Evolutionary conservation across 2,113 vertebrate species (phyloP).

Genomic region (Lampris megalopsis): DNA sequence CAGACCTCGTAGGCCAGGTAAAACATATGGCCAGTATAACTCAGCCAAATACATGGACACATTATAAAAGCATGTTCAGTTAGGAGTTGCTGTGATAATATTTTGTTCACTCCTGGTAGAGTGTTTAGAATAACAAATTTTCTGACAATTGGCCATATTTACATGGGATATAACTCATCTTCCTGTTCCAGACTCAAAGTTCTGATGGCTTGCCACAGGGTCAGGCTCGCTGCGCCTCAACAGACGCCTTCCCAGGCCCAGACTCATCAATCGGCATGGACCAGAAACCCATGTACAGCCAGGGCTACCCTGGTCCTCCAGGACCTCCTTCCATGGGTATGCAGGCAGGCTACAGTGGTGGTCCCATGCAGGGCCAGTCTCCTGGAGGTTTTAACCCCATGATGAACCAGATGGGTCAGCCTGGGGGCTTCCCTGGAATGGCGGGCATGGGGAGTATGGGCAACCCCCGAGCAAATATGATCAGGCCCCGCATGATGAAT

Average conservation of each 20-base stretch:
- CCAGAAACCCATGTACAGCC: conserved; percentile 90
- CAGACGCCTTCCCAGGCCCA: conserved; percentile 88
- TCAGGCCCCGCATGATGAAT: conserved; percentile 89
- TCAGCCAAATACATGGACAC: background rate
- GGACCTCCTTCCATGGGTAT: conserved; percentile 85
- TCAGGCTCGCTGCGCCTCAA: conserved; percentile 53
- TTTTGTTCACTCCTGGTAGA: background rate
- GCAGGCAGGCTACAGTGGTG: conserved; percentile 83
- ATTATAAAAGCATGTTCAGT: background rate
- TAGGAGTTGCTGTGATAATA: background rate
- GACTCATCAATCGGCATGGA: conserved; percentile 89
- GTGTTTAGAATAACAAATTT: background rate
- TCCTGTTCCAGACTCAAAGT: conserved; percentile 52
- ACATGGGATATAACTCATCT: background rate
- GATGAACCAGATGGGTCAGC: conserved; percentile 78
- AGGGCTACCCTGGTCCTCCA: conserved; percentile 87
- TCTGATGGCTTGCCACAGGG: conserved; percentile 60
- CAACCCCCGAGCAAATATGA: conserved; percentile 87
- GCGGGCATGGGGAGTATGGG: conserved; percentile 79
- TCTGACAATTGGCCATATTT: background rate
- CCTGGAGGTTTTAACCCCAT: conserved; percentile 87
- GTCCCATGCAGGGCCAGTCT: conserved; percentile 86
- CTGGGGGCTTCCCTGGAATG: conserved; percentile 80
- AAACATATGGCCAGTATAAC: background rate
- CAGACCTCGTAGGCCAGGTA: conserved; percentile 96